Percentiles rank a stretch among this genome's conserved stretches.
phyloP scores from a whole-genome alignment of 1,140 invertebrate species.

The Adoxophyes honmai region DNA sequence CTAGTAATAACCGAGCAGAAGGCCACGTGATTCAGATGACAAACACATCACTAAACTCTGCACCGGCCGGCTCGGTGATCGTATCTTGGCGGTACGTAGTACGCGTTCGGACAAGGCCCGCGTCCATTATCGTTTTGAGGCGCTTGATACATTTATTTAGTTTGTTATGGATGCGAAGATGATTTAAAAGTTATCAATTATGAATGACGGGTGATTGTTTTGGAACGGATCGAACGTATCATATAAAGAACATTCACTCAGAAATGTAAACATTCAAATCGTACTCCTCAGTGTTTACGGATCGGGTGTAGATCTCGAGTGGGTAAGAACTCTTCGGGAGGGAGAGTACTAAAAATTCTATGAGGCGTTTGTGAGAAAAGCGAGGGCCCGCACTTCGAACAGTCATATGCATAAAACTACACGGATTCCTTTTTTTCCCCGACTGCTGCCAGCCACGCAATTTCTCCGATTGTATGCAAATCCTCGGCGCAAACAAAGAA shows the following conservation, averaged over 20 bases:
- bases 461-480: conserved; percentile 72
- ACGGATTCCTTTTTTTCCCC: conserved; percentile 52
- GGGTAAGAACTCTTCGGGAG: background rate
- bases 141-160: conserved; percentile 1
- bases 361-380: conserved; percentile 30
- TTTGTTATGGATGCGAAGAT: background rate
- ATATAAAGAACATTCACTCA: conserved; percentile 7
- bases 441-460: conserved; percentile 55
- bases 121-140: background rate
- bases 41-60: conserved; percentile 48
- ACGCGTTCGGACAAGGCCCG: background rate
- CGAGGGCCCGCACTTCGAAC: conserved; percentile 31
- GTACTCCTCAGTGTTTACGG: background rate
- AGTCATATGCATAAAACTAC: conserved; percentile 54
- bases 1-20: conserved; percentile 58
- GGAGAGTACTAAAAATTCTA: conserved; percentile 14
- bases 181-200: background rate
- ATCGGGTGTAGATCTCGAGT: background rate
- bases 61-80: conserved; percentile 38
- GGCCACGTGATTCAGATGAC: conserved; percentile 71
- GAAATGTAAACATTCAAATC: background rate
- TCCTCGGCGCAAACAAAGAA: conserved; percentile 67
- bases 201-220: conserved; percentile 9
- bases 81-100: conserved; percentile 30
- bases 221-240: background rate